Evolutionary conservation across 2,888 invertebrate genomes (phyloP).

Genomic region (Gnatocerus cornutus): DNA sequence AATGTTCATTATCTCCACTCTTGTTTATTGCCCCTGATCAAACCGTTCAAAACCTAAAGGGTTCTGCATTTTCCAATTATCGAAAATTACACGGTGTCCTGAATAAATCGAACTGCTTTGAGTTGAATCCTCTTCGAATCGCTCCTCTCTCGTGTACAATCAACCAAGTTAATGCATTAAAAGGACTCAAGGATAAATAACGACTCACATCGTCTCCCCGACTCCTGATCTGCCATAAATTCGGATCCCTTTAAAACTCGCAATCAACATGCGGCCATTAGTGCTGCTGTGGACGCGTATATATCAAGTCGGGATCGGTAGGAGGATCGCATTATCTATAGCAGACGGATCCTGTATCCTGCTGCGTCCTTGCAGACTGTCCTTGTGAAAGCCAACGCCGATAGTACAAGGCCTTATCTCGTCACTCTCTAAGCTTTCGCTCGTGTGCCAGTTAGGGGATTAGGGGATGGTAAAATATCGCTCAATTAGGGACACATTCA

Average conservation of each 20-base stretch:
- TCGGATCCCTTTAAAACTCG: slow-evolving; percentile 68
- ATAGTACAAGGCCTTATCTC: slow-evolving; percentile 42
- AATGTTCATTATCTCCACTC: neutral
- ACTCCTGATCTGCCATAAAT: slow-evolving; percentile 67
- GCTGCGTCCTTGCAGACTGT: slow-evolving; percentile 57
- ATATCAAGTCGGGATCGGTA: slow-evolving; percentile 66
- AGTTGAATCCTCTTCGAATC: slow-evolving; percentile 28
- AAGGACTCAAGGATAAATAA: slow-evolving; percentile 68
- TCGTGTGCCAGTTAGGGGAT: slow-evolving; percentile 14
- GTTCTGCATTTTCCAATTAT: slow-evolving; percentile 22
- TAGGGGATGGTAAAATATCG: slow-evolving; percentile 47
- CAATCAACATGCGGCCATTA: slow-evolving; percentile 70
- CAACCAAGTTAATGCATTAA: slow-evolving; percentile 64
- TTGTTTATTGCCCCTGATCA: slow-evolving; percentile 1
- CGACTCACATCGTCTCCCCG: slow-evolving; percentile 59
- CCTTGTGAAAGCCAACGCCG: slow-evolving; percentile 17
- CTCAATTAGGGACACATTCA: slow-evolving; percentile 51
- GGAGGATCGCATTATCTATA: slow-evolving; percentile 66
- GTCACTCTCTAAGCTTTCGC: slow-evolving; percentile 36
- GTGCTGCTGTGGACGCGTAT: slow-evolving; percentile 67
- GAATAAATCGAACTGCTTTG: slow-evolving; percentile 22
- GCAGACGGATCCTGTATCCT: slow-evolving; percentile 62
- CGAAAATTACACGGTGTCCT: slow-evolving; percentile 26
- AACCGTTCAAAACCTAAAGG: slow-evolving; percentile 10
- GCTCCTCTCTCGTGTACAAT: slow-evolving; percentile 25